phyloP scores from a whole-genome alignment of 2,113 vertebrate genomes.

The Electrona antarctica region DNA sequence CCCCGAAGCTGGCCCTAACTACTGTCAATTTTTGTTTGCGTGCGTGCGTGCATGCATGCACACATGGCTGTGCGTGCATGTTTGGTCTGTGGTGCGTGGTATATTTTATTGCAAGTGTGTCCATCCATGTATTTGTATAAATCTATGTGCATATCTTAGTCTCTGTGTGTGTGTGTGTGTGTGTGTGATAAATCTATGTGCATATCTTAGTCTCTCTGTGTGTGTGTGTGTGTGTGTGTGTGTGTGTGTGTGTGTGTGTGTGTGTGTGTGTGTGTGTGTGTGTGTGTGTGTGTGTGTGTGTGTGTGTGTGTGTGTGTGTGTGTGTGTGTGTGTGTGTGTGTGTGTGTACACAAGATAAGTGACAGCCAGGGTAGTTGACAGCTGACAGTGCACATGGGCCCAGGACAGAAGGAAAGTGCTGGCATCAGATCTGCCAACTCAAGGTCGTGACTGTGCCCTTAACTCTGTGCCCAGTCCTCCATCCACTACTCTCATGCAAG shows the following conservation, averaged over 20 bases:
- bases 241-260: constrained; percentile 18
- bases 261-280: constrained; percentile 26
- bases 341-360: constrained; percentile 53
- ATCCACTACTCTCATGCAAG: no score
- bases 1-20: constrained; percentile 22
- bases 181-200: neutral
- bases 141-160: no score
- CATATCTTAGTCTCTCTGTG: neutral
- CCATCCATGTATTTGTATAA: no score
- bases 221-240: constrained; percentile 6
- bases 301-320: constrained; percentile 12
- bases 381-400: constrained; percentile 63
- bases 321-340: constrained; percentile 7
- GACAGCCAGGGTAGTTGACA: constrained; percentile 70
- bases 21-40: constrained; percentile 1
- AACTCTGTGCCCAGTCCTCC: constrained; percentile 25
- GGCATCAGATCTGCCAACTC: constrained; percentile 57
- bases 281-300: constrained; percentile 7
- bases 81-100: neutral
- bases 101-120: no score
- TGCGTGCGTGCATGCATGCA: neutral
- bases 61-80: neutral
- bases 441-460: constrained; percentile 43
- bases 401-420: constrained; percentile 39
- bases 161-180: constrained; percentile 15